Evolutionary conservation across 2,797 vertebrate genomes (phyloP).

Genomic region (Pempheris klunzingeri): DNA sequence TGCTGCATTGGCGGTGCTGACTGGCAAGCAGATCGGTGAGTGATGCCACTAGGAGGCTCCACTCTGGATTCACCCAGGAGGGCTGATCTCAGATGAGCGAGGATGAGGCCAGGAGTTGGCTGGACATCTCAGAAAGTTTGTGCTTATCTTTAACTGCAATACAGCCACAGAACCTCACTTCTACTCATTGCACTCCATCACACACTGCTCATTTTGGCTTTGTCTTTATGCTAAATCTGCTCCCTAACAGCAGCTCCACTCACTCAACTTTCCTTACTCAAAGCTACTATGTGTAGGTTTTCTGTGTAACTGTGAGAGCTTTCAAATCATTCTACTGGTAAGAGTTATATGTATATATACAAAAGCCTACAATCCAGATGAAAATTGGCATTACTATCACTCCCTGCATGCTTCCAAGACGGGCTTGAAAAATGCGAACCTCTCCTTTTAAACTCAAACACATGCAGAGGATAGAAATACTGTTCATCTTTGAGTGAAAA

Average conservation of each 20-base stretch:
- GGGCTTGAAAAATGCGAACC: too few species aligned
- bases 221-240: not conserved
- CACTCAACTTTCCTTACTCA: not conserved
- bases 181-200: not conserved
- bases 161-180: constrained; percentile 13
- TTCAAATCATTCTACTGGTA: not conserved
- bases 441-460: not conserved
- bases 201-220: not conserved
- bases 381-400: not conserved
- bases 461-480: not conserved
- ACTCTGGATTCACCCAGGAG: constrained; percentile 48
- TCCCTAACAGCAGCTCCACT: not conserved
- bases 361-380: not conserved
- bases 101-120: constrained; percentile 30
- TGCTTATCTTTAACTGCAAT: constrained; percentile 19
- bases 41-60: constrained; percentile 61
- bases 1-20: constrained; percentile 52
- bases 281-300: not conserved
- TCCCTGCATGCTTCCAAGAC: not conserved
- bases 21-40: constrained; percentile 52
- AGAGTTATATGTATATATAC: not conserved
- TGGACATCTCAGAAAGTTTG: constrained; percentile 44
- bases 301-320: not conserved
- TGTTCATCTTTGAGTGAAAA: not conserved
- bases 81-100: constrained; percentile 44